These are phyloP conservation scores for Diadumene lineata DNA, from an alignment of 92 coral and sea anemone species.

Conservation along the genomic window DNA sequence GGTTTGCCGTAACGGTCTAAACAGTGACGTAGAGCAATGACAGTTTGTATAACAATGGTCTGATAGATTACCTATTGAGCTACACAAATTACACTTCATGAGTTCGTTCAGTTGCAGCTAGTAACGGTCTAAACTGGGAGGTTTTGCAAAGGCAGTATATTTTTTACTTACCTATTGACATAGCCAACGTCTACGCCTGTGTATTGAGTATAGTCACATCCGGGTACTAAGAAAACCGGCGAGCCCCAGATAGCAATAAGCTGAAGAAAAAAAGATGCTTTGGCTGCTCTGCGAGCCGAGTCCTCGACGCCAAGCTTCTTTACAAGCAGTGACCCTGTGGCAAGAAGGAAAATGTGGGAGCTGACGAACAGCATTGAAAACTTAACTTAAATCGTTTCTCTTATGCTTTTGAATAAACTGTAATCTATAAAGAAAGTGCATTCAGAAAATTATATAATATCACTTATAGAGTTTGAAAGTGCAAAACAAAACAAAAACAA, in stretches of 20 bases:
- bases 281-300: constrained; percentile 25
- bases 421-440: too few relatives aligned
- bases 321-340: neutral
- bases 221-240: constrained; percentile 29
- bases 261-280: constrained; percentile 39
- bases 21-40: constrained; percentile 36
- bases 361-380: too few relatives aligned
- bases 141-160: neutral
- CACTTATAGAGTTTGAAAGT: too few relatives aligned
- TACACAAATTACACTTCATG: neutral
- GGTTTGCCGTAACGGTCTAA: constrained; percentile 57
- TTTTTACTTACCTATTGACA: constrained; percentile 19
- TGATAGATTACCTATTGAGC: constrained; percentile 6
- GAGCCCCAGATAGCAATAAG: constrained; percentile 19
- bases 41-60: constrained; percentile 39
- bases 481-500: too few relatives aligned
- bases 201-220: constrained; percentile 39
- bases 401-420: too few relatives aligned
- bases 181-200: constrained; percentile 46
- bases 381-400: too few relatives aligned
- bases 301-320: constrained; percentile 15
- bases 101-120: too few relatives aligned
- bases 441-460: too few relatives aligned
- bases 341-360: too few relatives aligned
- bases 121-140: constrained; percentile 39